Evolutionary conservation across 2,113 vertebrate species (phyloP).

Genomic region (Sakesphorus luctuosus): DNA sequence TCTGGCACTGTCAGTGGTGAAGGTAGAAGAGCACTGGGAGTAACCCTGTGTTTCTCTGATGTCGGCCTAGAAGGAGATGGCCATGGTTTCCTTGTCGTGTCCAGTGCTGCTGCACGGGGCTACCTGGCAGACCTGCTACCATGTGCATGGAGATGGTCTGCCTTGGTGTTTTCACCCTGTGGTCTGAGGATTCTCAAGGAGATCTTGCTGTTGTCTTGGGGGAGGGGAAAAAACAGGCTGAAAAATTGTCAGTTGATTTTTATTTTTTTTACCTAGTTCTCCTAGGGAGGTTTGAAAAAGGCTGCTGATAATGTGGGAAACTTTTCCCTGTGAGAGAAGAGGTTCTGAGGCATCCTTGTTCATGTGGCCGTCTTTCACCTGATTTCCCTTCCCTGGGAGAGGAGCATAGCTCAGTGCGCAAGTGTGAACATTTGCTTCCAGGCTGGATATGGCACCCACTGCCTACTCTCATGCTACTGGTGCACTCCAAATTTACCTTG

Average conservation of each 20-base stretch:
- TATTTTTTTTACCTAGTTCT: background rate
- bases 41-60: background rate
- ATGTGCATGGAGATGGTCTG: rapidly evolving
- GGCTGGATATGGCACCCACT: background rate
- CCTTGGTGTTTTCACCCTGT: background rate
- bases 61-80: background rate
- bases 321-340: background rate
- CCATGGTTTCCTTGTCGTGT: rapidly evolving
- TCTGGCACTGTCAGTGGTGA: background rate
- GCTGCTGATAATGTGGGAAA: background rate
- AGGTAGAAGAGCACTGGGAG: background rate
- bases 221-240: background rate
- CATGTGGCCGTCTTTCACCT: background rate
- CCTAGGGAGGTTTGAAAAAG: background rate
- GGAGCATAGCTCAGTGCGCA: background rate
- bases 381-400: background rate
- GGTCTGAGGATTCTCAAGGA: background rate
- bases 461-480: background rate
- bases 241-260: rapidly evolving
- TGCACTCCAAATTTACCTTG: background rate
- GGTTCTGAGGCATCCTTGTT: background rate
- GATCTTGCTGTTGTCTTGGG: background rate
- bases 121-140: background rate
- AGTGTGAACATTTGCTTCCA: background rate
- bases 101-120: background rate